Conservation (phyloP, 2,888 invertebrate genomes). For the Harmothoe impar region DNA sequence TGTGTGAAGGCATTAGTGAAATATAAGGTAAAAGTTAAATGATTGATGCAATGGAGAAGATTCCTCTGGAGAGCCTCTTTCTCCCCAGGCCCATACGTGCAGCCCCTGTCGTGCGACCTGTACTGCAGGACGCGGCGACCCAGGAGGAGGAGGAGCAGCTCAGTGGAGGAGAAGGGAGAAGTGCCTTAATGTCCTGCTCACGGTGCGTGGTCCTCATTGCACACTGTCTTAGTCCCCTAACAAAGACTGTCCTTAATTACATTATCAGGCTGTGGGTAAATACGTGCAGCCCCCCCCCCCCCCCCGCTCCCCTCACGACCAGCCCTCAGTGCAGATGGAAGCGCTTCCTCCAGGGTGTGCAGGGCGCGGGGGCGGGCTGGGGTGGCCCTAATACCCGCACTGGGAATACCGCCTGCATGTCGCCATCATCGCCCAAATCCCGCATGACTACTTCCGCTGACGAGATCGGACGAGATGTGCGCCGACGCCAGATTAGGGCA, state of each 20-base stretch:
- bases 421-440: constrained; percentile 58
- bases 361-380: not conserved
- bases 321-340: constrained; percentile 7
- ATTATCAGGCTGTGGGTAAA: constrained; percentile 41
- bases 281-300: not conserved
- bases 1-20: not conserved
- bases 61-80: not conserved
- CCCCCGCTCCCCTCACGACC: not conserved
- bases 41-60: constrained; percentile 16
- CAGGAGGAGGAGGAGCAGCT: not conserved
- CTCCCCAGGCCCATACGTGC: not conserved
- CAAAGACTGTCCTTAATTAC: constrained; percentile 34
- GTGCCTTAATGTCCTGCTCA: constrained; percentile 14
- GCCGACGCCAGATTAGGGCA: constrained; percentile 43
- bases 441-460: constrained; percentile 57
- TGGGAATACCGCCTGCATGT: constrained; percentile 43
- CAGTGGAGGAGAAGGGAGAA: constrained; percentile 4
- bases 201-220: constrained; percentile 1
- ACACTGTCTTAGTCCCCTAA: constrained; percentile 33
- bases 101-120: not conserved
- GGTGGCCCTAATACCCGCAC: constrained; percentile 51
- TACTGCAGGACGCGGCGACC: not conserved
- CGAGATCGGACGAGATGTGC: constrained; percentile 57
- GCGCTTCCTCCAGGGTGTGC: not conserved
- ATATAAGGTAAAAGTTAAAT: constrained; percentile 22